Conservation (phyloP, 2,113 vertebrate species). For the Stegastes partitus region DNA sequence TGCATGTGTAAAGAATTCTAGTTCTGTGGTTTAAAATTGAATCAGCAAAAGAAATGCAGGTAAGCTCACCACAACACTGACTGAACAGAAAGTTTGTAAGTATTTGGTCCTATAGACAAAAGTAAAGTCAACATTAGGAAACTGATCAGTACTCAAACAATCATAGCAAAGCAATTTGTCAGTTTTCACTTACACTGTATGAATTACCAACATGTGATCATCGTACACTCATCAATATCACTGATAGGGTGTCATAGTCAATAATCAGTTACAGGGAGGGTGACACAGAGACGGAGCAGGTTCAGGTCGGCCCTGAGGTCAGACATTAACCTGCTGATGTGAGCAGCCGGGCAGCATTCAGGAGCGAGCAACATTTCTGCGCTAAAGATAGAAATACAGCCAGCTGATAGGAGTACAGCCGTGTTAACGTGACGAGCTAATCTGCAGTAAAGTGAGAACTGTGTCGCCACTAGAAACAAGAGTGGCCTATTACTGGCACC, state of each 20-base stretch:
- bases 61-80: conserved; percentile 71
- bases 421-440: conserved; percentile 31
- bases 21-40: conserved; percentile 38
- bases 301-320: conserved; percentile 26
- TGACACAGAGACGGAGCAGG: conserved; percentile 45
- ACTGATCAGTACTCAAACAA: conserved; percentile 65
- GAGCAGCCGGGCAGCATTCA: conserved; percentile 50
- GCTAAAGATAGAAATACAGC: conserved; percentile 47
- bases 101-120: conserved; percentile 68
- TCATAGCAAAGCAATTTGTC: conserved; percentile 67
- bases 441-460: conserved; percentile 52
- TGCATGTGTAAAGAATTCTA: conserved; percentile 37
- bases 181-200: conserved; percentile 69
- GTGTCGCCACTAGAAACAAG: conserved; percentile 29
- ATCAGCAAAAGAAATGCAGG: conserved; percentile 36
- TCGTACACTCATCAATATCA: conserved; percentile 67
- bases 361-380: conserved; percentile 36
- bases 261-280: conserved; percentile 54
- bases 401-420: conserved; percentile 46
- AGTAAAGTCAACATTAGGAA: conserved; percentile 62
- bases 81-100: conserved; percentile 52
- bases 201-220: conserved; percentile 69
- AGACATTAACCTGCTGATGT: conserved; percentile 29
- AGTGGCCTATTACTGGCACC: conserved; percentile 39
- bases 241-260: conserved; percentile 51